Evolutionary conservation across 1,140 invertebrate species (phyloP), one percentile per base, ranked within the genome.

Genomic region (Matsumurasca onukii): DNA sequence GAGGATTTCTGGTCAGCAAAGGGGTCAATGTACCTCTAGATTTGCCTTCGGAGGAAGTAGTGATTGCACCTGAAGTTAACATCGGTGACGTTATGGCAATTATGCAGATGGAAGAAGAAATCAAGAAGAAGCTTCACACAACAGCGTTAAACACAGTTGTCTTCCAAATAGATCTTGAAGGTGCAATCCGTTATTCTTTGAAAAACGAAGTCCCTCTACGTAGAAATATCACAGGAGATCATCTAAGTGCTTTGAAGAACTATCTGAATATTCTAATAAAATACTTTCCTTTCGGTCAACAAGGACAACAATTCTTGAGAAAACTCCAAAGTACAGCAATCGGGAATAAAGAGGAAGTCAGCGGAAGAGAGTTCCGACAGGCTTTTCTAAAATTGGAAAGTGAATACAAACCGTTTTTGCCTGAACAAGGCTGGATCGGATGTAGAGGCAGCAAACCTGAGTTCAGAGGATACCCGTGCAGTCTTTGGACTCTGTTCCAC

Each of bases 401-500:
- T 1, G 55, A 72, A 65, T 77, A 84, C 74, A 75, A 77, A 2
- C 82, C 83, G 2, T 82, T 88, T n/a, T 86, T 85, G 75, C 81
- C 83, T 13, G 77, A 84, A 15, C 78, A 86, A 72, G 81, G 84
- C 29, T 98, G 93, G 90, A 82, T 92, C 59, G 90, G 88, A 13
- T 99, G 98, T 78, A 83, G 84, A 74, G 94, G 94, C 5, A 94
- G 91, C 76, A 79, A 83, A 51, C 78, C 87, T 1, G 80, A 84
- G 34, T 85, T 83, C 59, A 85, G 97, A 57, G 95, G 96, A n/a
- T 99, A 95, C 78, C 93, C 96, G 0, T 99, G 98, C 82, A 90
- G 93, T 0, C 80, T 99, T 17, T 99, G 98, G 98, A 92, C 87
- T 34, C 82, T 97, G 68, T 99, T 98, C 78, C 98, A 99, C 77